Evolutionary conservation across 2,113 vertebrate genomes (phyloP).

Genomic region (Xenotilapia caudafasciata): DNA sequence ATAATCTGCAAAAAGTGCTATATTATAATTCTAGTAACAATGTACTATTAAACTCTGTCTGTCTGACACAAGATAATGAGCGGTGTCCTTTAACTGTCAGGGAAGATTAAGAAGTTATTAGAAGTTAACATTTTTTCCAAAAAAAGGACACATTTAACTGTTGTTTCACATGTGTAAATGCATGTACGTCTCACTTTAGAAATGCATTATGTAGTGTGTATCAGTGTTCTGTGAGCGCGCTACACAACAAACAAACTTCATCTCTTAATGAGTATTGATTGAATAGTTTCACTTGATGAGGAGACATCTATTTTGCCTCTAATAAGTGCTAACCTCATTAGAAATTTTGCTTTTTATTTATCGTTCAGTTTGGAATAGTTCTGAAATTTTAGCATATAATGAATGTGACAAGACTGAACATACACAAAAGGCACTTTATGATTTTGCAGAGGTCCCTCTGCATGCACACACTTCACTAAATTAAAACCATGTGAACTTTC

Average conservation of each 20-base stretch:
- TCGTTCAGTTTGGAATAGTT: neutral
- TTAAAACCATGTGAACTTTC: neutral
- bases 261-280: neutral
- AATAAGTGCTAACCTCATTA: neutral
- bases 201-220: neutral
- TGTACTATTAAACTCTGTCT: neutral
- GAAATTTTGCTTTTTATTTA: neutral
- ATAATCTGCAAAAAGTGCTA: neutral
- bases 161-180: neutral
- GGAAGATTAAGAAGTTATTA: neutral
- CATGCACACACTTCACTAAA: neutral
- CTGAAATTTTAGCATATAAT: neutral
- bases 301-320: neutral
- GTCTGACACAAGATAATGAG: neutral
- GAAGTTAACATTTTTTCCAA: neutral
- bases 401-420: neutral
- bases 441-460: neutral
- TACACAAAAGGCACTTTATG: neutral
- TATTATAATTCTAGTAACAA: neutral
- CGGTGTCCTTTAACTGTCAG: neutral
- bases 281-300: neutral
- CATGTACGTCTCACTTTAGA: accelerated
- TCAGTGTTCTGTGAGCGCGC: neutral
- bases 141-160: neutral
- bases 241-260: neutral